Conservation (phyloP, 2,113 vertebrate species). For the Axis porcinus region DNA sequence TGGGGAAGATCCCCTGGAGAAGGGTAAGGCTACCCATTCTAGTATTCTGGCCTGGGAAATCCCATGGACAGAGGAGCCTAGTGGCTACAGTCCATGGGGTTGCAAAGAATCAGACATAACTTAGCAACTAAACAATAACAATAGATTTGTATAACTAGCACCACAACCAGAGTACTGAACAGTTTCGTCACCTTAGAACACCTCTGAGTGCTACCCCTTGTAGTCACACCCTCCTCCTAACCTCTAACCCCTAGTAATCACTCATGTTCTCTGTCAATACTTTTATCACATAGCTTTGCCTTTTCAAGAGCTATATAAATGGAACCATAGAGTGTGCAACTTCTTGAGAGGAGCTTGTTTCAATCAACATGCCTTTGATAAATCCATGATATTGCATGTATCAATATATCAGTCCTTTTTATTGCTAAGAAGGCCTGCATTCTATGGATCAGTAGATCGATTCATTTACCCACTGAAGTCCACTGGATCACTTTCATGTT, state of each 20-base stretch:
- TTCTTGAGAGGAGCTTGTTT: neutral
- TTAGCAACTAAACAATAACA: neutral
- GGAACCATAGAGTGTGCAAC: neutral
- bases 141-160: neutral
- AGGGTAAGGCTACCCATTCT: neutral
- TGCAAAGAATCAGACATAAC: neutral
- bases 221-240: no score
- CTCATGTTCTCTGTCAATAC: neutral
- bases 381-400: neutral
- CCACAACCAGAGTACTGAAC: neutral
- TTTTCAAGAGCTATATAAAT: neutral
- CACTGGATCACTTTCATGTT: neutral
- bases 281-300: neutral
- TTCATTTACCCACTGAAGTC: neutral
- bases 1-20: neutral
- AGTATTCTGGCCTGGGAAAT: neutral
- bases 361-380: neutral
- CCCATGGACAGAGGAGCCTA: neutral
- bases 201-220: neutral
- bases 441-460: neutral
- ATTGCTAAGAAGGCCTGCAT: neutral
- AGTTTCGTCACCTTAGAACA: neutral
- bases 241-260: neutral
- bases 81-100: neutral
- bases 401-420: neutral